phyloP scores from a whole-genome alignment of 2,888 invertebrate species.

The Apoda limacodes region DNA sequence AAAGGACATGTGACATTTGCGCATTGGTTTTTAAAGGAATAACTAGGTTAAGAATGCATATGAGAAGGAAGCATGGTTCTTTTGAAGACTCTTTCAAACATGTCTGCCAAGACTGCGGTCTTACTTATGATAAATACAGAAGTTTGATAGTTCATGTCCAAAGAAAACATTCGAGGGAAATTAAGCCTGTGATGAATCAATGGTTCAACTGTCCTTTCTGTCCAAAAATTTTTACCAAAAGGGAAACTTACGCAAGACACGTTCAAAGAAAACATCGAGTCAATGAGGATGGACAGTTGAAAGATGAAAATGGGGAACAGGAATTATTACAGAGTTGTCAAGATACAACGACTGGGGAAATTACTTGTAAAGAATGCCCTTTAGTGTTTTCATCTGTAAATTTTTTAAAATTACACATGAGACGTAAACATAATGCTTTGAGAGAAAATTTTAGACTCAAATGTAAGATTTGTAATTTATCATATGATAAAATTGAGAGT shows the following conservation, averaged over 20 bases:
- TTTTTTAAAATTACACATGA: conserved; percentile 54
- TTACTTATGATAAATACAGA: conserved; percentile 52
- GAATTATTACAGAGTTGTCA: conserved; percentile 27
- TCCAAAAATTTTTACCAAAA: conserved; percentile 42
- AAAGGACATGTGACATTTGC: conserved; percentile 51
- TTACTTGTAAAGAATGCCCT: conserved; percentile 48
- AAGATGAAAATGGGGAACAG: conserved; percentile 16
- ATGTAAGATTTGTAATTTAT: conserved; percentile 54
- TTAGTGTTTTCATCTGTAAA: conserved; percentile 48
- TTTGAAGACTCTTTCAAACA: conserved; percentile 49
- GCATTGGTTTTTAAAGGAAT: conserved; percentile 54
- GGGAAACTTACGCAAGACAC: conserved; percentile 54
- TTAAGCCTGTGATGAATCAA: conserved; percentile 32
- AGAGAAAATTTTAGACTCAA: conserved; percentile 48
- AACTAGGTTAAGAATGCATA: conserved; percentile 49
- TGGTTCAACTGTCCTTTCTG: conserved; percentile 55
- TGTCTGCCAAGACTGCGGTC: conserved; percentile 44
- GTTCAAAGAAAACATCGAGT: conserved; percentile 52
- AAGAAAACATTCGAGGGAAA: conserved; percentile 39
- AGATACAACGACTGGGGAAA: conserved; percentile 45
- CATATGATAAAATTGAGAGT: conserved; percentile 58
- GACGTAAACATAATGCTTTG: conserved; percentile 51
- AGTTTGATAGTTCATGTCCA: conserved; percentile 50
- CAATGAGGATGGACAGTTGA: conserved; percentile 29
- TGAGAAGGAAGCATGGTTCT: conserved; percentile 50